Percentiles rank a stretch among this genome's conserved stretches.
Evolutionary conservation across 2,113 vertebrate species (phyloP).

Genomic region (Sinocyclocheilus anophthalmus): DNA sequence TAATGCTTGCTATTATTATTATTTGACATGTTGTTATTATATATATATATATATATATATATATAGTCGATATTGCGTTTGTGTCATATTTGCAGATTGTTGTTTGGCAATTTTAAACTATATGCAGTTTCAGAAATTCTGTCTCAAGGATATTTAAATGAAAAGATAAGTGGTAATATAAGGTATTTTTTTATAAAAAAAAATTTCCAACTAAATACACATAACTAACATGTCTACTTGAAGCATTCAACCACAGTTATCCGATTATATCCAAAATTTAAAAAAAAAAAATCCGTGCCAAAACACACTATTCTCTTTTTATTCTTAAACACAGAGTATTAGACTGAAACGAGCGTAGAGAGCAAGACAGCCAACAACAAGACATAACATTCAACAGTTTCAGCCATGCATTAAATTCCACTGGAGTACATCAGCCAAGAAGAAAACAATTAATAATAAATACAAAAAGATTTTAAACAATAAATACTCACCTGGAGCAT

Average conservation of each 20-base stretch:
- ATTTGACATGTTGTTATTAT: too few species aligned
- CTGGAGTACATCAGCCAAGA: neutral
- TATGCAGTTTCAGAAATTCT: neutral
- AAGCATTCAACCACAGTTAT: neutral
- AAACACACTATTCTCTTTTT: too few species aligned
- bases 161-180: neutral
- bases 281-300: neutral
- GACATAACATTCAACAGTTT: neutral
- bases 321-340: neutral
- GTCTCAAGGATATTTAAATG: neutral
- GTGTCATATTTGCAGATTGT: too few species aligned
- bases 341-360: neutral
- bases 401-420: neutral
- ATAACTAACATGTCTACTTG: neutral
- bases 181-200: neutral
- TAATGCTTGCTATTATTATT: too few species aligned
- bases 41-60: too few species aligned
- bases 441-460: conserved; percentile 15
- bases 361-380: neutral
- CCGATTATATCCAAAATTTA: neutral
- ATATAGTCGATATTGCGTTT: too few species aligned
- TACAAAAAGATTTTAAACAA: conserved; percentile 50
- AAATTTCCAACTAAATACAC: neutral
- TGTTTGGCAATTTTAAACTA: too few species aligned
- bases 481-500: conserved; percentile 73